Conservation (phyloP, 2,113 vertebrate species). For the Candoia aspera region DNA sequence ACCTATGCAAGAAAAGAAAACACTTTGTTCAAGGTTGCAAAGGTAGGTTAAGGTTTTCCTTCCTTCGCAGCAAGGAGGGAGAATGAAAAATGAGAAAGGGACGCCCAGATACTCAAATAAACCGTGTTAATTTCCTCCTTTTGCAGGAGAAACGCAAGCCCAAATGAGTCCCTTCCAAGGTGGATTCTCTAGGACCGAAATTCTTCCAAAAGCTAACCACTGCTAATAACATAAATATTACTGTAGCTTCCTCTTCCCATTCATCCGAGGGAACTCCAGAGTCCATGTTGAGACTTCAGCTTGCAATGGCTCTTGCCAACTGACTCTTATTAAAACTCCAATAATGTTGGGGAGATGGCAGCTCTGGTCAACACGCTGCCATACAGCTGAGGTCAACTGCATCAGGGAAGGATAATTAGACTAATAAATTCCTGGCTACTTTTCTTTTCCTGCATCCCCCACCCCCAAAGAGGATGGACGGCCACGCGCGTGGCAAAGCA, state of each 20-base stretch:
- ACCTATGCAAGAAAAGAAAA: no score
- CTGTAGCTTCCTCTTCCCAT: conserved; percentile 10
- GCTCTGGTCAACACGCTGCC: conserved; percentile 56
- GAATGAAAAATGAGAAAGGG: background rate
- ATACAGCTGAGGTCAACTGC: conserved; percentile 48
- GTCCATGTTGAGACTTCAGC: background rate
- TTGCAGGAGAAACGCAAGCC: background rate
- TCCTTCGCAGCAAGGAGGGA: background rate
- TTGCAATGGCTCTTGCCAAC: conserved; percentile 31
- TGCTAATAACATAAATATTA: conserved; percentile 58
- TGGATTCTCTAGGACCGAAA: background rate
- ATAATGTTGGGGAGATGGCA: conserved; percentile 38
- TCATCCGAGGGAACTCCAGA: background rate
- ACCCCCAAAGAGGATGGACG: background rate
- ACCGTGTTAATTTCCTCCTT: no score
- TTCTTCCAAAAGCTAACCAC: conserved; percentile 16
- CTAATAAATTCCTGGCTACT: conserved; percentile 65
- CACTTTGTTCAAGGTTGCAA: background rate
- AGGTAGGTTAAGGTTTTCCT: background rate
- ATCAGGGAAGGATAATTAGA: conserved; percentile 70
- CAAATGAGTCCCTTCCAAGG: background rate
- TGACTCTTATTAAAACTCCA: conserved; percentile 61
- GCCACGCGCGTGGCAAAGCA: background rate
- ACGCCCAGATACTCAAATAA: background rate
- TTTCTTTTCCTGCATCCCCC: background rate